Evolutionary conservation across 2,888 invertebrate species (phyloP), one percentile per base, ranked within the genome.

Genomic region (Ectropis crepuscularia): DNA sequence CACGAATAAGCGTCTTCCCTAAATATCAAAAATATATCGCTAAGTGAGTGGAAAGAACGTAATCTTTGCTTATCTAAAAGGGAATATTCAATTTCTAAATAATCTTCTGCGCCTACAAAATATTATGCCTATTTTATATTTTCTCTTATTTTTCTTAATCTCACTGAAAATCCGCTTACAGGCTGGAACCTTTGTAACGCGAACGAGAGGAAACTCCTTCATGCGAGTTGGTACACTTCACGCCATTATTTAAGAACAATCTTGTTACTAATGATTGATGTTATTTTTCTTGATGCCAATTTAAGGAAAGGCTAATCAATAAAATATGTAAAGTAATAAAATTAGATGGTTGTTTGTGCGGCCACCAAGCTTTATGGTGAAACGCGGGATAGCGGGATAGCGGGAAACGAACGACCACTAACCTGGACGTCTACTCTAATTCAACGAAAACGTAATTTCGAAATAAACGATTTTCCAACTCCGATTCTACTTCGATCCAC

Each of bases 101-200:
- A 76, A 79, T 76, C 72, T 73, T 69, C 67, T 73, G 71, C 69
- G 67, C 68, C 68, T 69, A 69, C 74, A 67, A 70, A 78, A 77
- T 77, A 74, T 73, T 72, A 73, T 72, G 70, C 76, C 65, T 73
- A 74, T 76, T 79, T 76, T 78, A 78, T 77, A 78, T 80, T 75
- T 78, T 78, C 74, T 68, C 72, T 74, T 79, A 77, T 79, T 79
- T 79, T 81, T 77, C 78, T 77, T 84, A 86, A 87, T 87, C 86
- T 80, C 68, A 54, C 57, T 60, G 74, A 64, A 83, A 87, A 85
- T 81, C 86, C 75, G 82, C 86, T 86, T 87, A 85, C 77, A 80
- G 71, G 75, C 71, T 74, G 74, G 77, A 77, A 75, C 81, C 81
- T 82, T 85, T 81, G 79, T 81, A 81, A 80, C 77, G 77, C 76